These are phyloP conservation scores for Spinibarbus caldwelli DNA, from an alignment of 2,797 vertebrate genomes.

Conservation along the genomic window DNA sequence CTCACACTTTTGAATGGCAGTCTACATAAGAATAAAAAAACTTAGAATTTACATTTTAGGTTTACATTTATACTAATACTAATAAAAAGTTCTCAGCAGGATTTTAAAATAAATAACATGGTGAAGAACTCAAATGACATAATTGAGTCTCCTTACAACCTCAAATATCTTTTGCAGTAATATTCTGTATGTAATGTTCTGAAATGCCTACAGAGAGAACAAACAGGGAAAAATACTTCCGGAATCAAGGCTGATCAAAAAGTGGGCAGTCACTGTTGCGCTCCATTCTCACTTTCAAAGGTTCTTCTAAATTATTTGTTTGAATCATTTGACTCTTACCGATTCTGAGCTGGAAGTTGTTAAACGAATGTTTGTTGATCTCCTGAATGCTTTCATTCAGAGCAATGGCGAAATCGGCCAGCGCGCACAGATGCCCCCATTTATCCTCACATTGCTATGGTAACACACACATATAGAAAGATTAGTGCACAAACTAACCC, in stretches of 20 bases:
- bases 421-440: constrained; percentile 93
- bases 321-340: constrained; percentile 77
- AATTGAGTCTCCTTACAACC: not conserved
- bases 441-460: constrained; percentile 95
- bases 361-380: constrained; percentile 99
- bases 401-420: constrained; percentile 97
- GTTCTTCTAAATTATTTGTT: not conserved
- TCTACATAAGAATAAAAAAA: no score
- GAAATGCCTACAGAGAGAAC: not conserved
- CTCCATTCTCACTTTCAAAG: not conserved
- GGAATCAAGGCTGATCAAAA: no score
- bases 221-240: not conserved
- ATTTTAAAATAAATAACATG: not conserved
- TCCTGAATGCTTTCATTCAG: constrained; percentile 97
- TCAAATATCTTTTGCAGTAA: not conserved
- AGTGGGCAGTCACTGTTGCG: not conserved
- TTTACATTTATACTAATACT: no score
- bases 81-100: not conserved
- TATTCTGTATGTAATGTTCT: not conserved
- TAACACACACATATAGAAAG: constrained; percentile 38
- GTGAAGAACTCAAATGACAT: not conserved
- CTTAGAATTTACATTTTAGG: no score
- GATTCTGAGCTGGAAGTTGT: constrained; percentile 97
- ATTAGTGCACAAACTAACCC: not conserved
- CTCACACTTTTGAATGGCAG: not conserved